Conservation (phyloP, 2,113 vertebrate genomes). For the Grallaria varia region DNA sequence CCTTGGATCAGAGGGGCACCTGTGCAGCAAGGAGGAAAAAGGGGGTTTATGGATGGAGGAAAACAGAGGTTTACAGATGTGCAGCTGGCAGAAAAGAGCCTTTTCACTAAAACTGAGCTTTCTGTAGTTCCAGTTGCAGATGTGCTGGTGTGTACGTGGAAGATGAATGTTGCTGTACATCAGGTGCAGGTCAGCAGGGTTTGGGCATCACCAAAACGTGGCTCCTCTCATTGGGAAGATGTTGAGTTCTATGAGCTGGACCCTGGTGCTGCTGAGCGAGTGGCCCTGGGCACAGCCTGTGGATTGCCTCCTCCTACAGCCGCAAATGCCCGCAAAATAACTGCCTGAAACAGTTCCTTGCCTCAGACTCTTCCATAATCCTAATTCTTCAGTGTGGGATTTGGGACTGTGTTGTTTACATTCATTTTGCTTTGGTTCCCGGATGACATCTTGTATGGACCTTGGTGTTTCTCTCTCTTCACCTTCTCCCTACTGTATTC, state of each 20-base stretch:
- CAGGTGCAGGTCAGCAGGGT: background rate
- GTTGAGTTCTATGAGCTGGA: background rate
- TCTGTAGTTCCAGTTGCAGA: background rate
- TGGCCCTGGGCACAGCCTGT: background rate
- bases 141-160: accelerated
- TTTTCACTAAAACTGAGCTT: background rate
- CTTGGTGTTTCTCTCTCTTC: background rate
- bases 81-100: background rate
- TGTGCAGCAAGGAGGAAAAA: background rate
- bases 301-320: background rate
- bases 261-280: background rate
- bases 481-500: background rate
- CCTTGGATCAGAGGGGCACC: background rate
- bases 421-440: background rate
- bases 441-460: background rate
- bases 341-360: background rate
- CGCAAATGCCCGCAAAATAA: background rate
- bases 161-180: accelerated
- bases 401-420: background rate
- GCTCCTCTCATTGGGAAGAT: background rate
- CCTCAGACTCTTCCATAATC: background rate
- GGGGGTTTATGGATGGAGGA: background rate
- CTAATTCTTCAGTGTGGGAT: background rate
- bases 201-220: background rate
- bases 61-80: background rate